Conservation (phyloP, 1,140 invertebrate species). For the Heliothis virescens region DNA sequence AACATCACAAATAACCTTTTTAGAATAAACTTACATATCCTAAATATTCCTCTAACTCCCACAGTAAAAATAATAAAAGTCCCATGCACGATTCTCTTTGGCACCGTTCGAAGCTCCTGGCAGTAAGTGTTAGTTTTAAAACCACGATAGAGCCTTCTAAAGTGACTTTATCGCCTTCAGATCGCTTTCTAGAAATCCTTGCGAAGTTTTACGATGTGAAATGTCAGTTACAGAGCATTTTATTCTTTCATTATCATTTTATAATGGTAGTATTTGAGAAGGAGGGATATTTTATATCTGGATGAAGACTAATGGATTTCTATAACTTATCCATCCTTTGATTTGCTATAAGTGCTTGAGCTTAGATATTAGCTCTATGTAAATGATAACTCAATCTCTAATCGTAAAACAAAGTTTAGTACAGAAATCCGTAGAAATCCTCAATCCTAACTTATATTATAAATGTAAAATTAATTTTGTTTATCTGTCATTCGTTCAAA, state of each 20-base stretch:
- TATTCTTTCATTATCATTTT: background rate
- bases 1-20: no score
- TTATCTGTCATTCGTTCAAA: no score
- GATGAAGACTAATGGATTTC: no score
- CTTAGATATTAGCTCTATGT: no score
- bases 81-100: slow-evolving; percentile 24
- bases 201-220: slow-evolving; percentile 21
- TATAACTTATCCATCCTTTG: no score
- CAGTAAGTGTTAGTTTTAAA: slow-evolving; percentile 34
- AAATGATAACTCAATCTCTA: no score
- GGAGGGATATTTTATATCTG: no score
- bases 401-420: no score
- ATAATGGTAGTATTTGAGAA: background rate
- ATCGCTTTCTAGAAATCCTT: slow-evolving; percentile 5
- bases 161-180: slow-evolving; percentile 30
- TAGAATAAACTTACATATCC: background rate
- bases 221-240: background rate
- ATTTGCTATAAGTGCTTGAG: no score
- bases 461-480: no score
- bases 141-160: slow-evolving; percentile 27
- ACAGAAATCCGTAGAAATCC: no score
- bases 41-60: background rate
- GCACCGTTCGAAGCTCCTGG: slow-evolving; percentile 12
- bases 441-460: no score
- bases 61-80: slow-evolving; percentile 21